Base-by-base conservation (phyloP, 2,797 vertebrate species). In the Syngnathus rostellatus region DNA sequence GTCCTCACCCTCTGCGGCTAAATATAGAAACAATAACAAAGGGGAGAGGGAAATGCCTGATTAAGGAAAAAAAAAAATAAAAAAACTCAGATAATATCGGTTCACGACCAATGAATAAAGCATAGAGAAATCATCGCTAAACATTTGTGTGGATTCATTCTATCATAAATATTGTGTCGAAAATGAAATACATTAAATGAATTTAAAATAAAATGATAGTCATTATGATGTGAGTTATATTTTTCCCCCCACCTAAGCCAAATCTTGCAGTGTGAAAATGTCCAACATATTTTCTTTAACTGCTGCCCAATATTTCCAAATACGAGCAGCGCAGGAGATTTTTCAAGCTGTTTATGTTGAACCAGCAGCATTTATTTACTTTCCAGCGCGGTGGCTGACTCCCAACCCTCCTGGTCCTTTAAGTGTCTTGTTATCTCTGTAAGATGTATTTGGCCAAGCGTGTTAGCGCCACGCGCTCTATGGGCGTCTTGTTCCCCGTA, bases 11-110 rank as follows among this genome's bases (percentile, higher is more conserved):
- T 57, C 69, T 41, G 64, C 75, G 55, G 70, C 89, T 90, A 90
- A 89, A 89, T 87, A 83, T 90, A 91, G 86, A 75, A 80, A 72
- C 83, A 86, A 76, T 82, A 89, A 90, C 88, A 90, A 90, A 89
- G 31, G 79, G 84, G 61, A 69, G n/a, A 21, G 45, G 81, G 72
- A 77, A 84, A 84, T 67, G 64, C 66, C 64, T 76, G 71, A 71
- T 79, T 74, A 66, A 70, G 77, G 72, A 71, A 72, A 54, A 31
- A n/a, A 76, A 72, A n/a, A n/a, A n/a, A n/a, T n/a, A n/a, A n/a
- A n/a, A n/a, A 74, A 64, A 31, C 76, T 72, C 70, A 77, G 84
- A 86, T 84, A 72, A 81, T 86, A 86, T 88, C 80, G 5, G 53
- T 11, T 88, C 86, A 78, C 83, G 66, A 70, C 41, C 67, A 21